Evolutionary conservation across 2,797 vertebrate genomes (phyloP).

Genomic region (Scleropages formosus): DNA sequence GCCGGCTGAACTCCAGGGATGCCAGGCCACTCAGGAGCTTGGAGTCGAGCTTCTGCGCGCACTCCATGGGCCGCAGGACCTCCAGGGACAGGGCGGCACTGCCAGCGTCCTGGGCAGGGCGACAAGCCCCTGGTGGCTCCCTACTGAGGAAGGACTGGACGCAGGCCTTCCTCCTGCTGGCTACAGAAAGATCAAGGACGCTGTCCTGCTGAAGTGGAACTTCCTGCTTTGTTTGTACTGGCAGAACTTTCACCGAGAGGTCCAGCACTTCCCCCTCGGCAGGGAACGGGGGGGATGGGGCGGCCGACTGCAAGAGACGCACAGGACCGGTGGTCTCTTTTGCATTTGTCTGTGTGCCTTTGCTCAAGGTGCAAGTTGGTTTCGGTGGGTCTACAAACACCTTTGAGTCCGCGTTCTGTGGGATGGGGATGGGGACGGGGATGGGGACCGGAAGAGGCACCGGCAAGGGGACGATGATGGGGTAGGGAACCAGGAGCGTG

Average conservation of each 20-base stretch:
- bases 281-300: conserved; percentile 40
- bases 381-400: conserved; percentile 68
- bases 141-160: conserved; percentile 44
- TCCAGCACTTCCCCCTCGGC: conserved; percentile 56
- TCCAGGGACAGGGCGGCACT: conserved; percentile 63
- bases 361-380: conserved; percentile 74
- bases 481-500: conserved; percentile 90
- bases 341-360: conserved; percentile 81
- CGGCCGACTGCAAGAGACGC: conserved; percentile 39
- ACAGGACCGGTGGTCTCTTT: conserved; percentile 74
- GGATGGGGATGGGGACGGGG: conserved; percentile 84
- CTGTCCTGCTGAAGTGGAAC: conserved; percentile 73
- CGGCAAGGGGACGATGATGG: conserved; percentile 89
- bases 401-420: conserved; percentile 76
- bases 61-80: conserved; percentile 55
- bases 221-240: conserved; percentile 67
- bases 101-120: conserved; percentile 55
- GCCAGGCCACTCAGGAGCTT: conserved; percentile 64
- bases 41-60: conserved; percentile 67
- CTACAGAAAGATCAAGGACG: conserved; percentile 84
- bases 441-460: conserved; percentile 91
- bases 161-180: conserved; percentile 71
- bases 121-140: conserved; percentile 40
- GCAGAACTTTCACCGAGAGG: conserved; percentile 80
- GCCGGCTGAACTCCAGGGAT: conserved; percentile 75